Conservation (phyloP, 1,140 invertebrate genomes). For the Ceratosolen fusciceps region DNA sequence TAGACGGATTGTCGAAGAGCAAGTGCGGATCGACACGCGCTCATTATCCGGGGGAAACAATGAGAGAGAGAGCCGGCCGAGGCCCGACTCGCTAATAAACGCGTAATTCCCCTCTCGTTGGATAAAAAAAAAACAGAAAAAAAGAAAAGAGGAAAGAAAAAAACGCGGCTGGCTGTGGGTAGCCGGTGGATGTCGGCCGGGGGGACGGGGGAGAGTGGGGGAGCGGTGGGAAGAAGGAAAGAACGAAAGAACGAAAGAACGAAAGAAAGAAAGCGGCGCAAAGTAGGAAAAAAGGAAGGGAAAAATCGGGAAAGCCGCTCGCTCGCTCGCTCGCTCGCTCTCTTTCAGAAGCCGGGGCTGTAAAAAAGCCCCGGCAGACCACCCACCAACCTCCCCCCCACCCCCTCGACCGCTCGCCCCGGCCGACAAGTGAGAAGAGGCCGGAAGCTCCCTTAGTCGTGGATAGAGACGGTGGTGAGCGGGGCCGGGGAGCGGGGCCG, state of each 20-base stretch:
- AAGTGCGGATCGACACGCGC: background rate
- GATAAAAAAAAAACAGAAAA: too few species aligned
- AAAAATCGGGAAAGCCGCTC: slow-evolving; percentile 3
- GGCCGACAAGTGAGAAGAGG: background rate
- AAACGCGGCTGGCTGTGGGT: too few species aligned
- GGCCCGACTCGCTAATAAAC: background rate
- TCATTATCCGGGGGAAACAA: slow-evolving; percentile 23
- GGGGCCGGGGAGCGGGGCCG: background rate
- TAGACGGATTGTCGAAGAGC: background rate
- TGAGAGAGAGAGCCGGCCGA: background rate
- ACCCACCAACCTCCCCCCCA: too few species aligned
- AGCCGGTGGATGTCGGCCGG: too few species aligned
- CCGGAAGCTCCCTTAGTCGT: background rate
- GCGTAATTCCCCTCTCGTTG: background rate
- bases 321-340: background rate
- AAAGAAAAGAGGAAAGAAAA: too few species aligned
- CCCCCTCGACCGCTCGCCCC: background rate
- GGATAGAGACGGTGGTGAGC: background rate
- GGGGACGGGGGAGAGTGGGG: too few species aligned
- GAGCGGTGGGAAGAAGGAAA: too few species aligned
- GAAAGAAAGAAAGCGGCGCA: background rate
- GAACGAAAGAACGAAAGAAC: too few species aligned
- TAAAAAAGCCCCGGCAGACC: too few species aligned
- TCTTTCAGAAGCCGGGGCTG: background rate
- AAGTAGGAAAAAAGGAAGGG: slow-evolving; percentile 45